Base-by-base conservation (phyloP, 1,140 invertebrate species). In the Charaxes varanes region DNA sequence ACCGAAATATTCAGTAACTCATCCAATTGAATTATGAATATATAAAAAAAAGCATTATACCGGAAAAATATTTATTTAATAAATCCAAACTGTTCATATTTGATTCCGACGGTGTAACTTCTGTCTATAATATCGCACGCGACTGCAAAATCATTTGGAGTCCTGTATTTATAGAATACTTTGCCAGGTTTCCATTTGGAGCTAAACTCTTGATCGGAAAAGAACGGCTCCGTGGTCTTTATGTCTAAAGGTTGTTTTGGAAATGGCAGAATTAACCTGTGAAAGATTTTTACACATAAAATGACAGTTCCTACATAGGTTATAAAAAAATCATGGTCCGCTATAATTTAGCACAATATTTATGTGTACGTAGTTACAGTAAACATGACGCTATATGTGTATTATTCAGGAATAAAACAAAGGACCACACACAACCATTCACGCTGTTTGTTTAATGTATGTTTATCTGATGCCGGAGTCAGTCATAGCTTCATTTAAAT, bases 191-290 rank as follows among this genome's bases (percentile, higher is more conserved):
- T 61, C 65, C 65, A 76, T 34, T 66, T 62, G 0, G n/a, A 18
- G 8, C 12, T 44, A 22, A 79, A 72, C 10, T 44, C 17, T 2
- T 34, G 14, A 21, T 77, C 71, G 0, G 37, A 24, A 41, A 70
- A 73, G 45, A 70, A 79, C 1, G 74, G 71, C 10, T 68, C 64
- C 2, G 35, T 1, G 0, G 65, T 79, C 33, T 62, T 52, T 1
- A 77, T 62, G 28, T 79, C 74, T 16, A 79, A 13, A 0, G 38
- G 44, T 5, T 69, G 53, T 5, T 53, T 8, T 12, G 23, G 28
- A 4, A 79, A 22, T 0, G 74, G 74, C 21, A 79, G 18, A 1
- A 76, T 42, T 23, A 79, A 40, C 10, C 74, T 79, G 30, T 6
- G 24, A 36, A 13, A 2, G 21, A 38, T 8, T 21, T 14, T n/a